Percentiles rank a stretch among this genome's conserved stretches.
Evolutionary conservation across 2,888 invertebrate genomes (phyloP).

Genomic region (Tachina fera): DNA sequence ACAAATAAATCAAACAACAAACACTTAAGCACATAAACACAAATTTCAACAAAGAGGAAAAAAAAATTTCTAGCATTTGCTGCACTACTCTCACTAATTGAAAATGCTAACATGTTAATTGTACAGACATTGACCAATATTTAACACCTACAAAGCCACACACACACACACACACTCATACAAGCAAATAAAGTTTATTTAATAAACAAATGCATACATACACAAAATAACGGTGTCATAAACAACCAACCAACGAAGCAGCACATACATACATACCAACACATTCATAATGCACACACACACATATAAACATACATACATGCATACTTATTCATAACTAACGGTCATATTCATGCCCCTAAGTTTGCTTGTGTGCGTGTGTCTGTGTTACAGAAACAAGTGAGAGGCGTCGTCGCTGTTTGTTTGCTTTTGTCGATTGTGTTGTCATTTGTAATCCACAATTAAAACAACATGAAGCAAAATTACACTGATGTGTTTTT

Average conservation of each 20-base stretch:
- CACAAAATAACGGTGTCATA: conserved; percentile 8
- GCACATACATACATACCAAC: not conserved
- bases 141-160: conserved; percentile 55
- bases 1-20: conserved; percentile 3
- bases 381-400: not conserved
- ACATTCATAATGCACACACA: conserved; percentile 12
- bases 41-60: not conserved
- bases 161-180: not conserved
- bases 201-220: not conserved
- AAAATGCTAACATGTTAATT: conserved; percentile 67
- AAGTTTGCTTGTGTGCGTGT: not conserved
- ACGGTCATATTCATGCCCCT: not conserved
- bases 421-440: conserved; percentile 29
- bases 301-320: not conserved
- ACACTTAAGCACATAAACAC: not conserved
- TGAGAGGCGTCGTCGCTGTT: conserved; percentile 6
- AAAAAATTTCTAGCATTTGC: not conserved
- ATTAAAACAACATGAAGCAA: conserved; percentile 60
- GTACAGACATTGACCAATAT: conserved; percentile 63
- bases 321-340: not conserved
- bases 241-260: not conserved
- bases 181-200: no score
- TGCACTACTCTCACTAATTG: conserved; percentile 53
- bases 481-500: conserved; percentile 47
- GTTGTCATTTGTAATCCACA: conserved; percentile 63